Evolutionary conservation across 2,113 vertebrate species (phyloP), one percentile per base, ranked within the genome.

Genomic region (Salvelinus namaycush): DNA sequence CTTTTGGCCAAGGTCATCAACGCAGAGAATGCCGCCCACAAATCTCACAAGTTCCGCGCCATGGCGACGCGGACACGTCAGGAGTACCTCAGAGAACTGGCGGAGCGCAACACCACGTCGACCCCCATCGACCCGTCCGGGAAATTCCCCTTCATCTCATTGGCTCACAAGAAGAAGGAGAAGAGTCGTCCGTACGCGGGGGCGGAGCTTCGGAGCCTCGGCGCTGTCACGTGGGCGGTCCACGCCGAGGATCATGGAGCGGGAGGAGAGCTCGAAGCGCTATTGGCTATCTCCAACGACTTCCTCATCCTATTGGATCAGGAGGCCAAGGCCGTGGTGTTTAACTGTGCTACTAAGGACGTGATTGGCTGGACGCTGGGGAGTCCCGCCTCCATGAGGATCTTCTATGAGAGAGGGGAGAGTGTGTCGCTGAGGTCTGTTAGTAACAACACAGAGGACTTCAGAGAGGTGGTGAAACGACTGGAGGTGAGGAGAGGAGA

Each of bases 21-120:
- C 7, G 98, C 96, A 1, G 98, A 99, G 89, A 99, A 97, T 18
- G 98, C 98, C 20, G 97, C 98, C 83, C 97, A 99, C 90, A 99
- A 99, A 86, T 99, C 98, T 0, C 96, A 99, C 44, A 99, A 99
- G 90, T 99, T 99, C 79, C 94, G 96, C 0, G 97, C 97, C 3
- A 99, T 99, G 98, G 98, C 98, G 27, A 98, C 96, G 5, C 94
- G 97, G 82, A 99, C 98, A 0, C 95, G 97, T 31, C 98, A 99
- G 87, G 98, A 99, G 86, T 99, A 99, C 87, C 93, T 99, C 86
- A 96, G 98, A 67, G 98, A 99, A 84, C 91, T 99, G 77, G 97
- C 97, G 26, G 98, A 99, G 87, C 97, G 98, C 88, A 97, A 99
- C 86, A 96, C 97, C 78, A 99, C 98, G 84, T 99, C 97, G 91